phyloP scores from a whole-genome alignment of 2,113 vertebrate genomes.

The Brachyhypopomus occidentalis region DNA sequence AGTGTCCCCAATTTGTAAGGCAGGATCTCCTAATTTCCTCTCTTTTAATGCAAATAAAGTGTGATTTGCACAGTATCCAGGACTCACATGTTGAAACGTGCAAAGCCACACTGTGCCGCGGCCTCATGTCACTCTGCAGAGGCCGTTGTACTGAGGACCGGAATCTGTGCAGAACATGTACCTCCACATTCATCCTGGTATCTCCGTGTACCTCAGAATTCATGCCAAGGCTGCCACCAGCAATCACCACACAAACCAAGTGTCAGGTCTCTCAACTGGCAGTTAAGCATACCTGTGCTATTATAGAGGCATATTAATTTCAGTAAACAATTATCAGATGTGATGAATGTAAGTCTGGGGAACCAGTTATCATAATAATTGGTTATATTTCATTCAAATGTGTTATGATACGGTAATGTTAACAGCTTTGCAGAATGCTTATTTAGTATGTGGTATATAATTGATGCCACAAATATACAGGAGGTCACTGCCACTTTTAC shows the following conservation, averaged over 20 bases:
- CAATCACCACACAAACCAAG: too few species aligned
- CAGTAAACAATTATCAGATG: too few species aligned
- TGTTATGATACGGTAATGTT: not conserved
- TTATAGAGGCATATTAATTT: too few species aligned
- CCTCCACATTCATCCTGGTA: too few species aligned
- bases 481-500: not conserved
- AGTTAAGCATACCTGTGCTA: too few species aligned
- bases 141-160: not conserved
- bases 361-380: not conserved
- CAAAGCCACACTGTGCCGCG: slow-evolving; percentile 11
- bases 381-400: not conserved
- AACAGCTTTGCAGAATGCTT: not conserved
- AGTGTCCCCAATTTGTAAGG: slow-evolving; percentile 48
- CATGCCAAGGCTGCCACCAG: too few species aligned
- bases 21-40: slow-evolving; percentile 55
- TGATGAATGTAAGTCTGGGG: slow-evolving; percentile 24
- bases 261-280: too few species aligned
- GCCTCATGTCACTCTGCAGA: slow-evolving; percentile 9
- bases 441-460: too few species aligned
- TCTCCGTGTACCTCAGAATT: too few species aligned
- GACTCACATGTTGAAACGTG: slow-evolving; percentile 39
- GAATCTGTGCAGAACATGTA: not conserved
- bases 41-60: slow-evolving; percentile 58
- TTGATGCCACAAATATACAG: not conserved
- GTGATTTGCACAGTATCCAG: slow-evolving; percentile 43